These are phyloP conservation scores for Struthio camelus DNA, from an alignment of 2,113 vertebrate genomes.

Conservation along the genomic window DNA sequence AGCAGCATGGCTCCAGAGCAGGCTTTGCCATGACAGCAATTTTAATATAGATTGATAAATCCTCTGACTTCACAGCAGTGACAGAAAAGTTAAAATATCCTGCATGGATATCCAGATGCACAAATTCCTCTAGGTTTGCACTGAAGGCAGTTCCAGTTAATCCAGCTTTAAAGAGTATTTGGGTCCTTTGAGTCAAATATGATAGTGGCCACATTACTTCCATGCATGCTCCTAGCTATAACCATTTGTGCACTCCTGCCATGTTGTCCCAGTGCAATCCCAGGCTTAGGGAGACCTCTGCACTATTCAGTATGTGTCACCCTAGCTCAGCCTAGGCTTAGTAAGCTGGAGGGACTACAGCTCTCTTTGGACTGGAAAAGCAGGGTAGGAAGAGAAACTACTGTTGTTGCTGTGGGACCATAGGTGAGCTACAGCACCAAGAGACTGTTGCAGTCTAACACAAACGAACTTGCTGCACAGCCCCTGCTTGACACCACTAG, in stretches of 20 bases:
- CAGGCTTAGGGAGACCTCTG: no score
- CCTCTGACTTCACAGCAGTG: neutral
- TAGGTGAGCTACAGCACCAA: neutral
- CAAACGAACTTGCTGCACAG: neutral
- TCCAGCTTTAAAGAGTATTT: neutral
- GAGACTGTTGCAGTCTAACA: no score
- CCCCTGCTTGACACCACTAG: neutral
- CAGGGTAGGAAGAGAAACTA: neutral
- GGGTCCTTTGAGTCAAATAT: neutral
- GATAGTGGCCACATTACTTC: neutral
- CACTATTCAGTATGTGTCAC: neutral
- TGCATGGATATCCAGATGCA: neutral
- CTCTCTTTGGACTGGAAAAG: neutral
- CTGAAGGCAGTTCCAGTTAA: neutral
- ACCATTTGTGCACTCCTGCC: no score
- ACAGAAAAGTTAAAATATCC: neutral
- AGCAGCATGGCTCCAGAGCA: neutral
- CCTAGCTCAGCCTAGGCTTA: neutral
- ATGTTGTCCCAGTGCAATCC: no score
- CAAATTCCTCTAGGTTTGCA: neutral
- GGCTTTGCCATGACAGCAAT: neutral
- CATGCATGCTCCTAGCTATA: no score
- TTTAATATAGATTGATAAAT: neutral
- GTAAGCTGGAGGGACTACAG: neutral
- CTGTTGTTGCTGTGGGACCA: neutral